Base-by-base conservation (phyloP, 2,113 vertebrate species). In the Ciconia boyciana region DNA sequence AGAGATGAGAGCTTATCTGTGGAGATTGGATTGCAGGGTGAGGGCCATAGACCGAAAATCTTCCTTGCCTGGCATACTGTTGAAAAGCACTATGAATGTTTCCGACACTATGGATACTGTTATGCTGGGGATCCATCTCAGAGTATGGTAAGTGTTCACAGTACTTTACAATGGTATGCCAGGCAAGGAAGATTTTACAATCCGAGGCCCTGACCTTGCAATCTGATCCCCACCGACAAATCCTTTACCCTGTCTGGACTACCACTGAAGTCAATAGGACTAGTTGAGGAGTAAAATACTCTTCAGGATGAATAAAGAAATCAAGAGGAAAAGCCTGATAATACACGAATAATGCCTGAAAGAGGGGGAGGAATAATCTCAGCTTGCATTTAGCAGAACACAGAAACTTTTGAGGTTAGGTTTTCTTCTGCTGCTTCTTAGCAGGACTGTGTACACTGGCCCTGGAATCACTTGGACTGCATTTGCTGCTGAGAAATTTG, bases 1-100 rank as follows among this genome's bases (percentile, higher is more conserved):
- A 57, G 25, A 25, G 44, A 13, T 55, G 36, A 87, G 29, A 39
- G 62, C 79, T 91, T 92, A 60, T 90, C 66, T 87, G 52, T 65
- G 80, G 57, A 57, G 36, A 72, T 57, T 91, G 84, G 28, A 58
- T 89, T 77, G 57, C 83, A 80, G 54, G 49, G 41, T 72, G 70
- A 94, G 36, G 54, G 44, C 52, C 46, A 16, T 7, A 78, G 70
- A 83, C 0, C 87, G 77, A 91, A 94, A 95, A 66, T 32, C 83
- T 61, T 79, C 66, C 70, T 96, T 94, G 83, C 80, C 51, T 92
- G 87, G 69, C 77, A 72, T 9, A 69, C 44, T 79, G 49, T 82
- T 94, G 89, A 87, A 94, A 95, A 95, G 72, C 69, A 57, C 55
- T 68, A 4, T 20, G 83, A 57, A 69, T 71, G 61, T 89, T 93